phyloP scores from a whole-genome alignment of 2,888 invertebrate genomes.

The Fragum sueziense region DNA sequence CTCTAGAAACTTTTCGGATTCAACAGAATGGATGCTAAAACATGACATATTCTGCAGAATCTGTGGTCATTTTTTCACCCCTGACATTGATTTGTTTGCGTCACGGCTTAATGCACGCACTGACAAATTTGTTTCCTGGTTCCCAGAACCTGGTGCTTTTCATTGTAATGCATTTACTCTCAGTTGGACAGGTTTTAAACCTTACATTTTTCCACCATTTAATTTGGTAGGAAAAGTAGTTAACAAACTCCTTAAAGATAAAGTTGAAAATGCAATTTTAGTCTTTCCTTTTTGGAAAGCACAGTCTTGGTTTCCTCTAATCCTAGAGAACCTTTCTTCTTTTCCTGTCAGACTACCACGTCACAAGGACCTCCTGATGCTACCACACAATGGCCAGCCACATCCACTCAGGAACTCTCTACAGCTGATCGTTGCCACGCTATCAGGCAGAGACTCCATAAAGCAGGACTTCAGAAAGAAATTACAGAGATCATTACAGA shows the following conservation, averaged over 20 bases:
- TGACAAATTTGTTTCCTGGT: conserved; percentile 26
- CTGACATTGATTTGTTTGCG: conserved; percentile 56
- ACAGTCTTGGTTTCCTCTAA: no score
- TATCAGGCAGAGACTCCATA: conserved; percentile 35
- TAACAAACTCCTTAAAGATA: conserved; percentile 30
- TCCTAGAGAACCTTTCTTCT: conserved; percentile 22
- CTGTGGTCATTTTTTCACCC: conserved; percentile 36
- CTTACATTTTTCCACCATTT: conserved; percentile 56
- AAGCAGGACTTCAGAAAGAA: conserved; percentile 12
- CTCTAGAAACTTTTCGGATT: conserved; percentile 48
- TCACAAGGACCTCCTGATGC: conserved; percentile 30
- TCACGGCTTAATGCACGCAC: conserved; percentile 27
- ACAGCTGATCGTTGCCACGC: conserved; percentile 18
- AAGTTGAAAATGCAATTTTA: conserved; percentile 28
- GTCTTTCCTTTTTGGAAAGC: conserved; percentile 39
- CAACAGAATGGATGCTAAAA: conserved; percentile 50
- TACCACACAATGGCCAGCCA: conserved; percentile 4
- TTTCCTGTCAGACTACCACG: conserved; percentile 32
- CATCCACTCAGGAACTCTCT: conserved; percentile 16
- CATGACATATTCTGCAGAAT: conserved; percentile 26
- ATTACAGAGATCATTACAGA: conserved; percentile 7
- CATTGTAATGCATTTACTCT: conserved; percentile 38
- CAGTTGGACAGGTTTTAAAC: conserved; percentile 9
- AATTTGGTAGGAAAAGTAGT: conserved; percentile 37
- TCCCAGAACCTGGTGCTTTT: conserved; percentile 26